Conservation (phyloP, 2,797 vertebrate genomes). For the Sparidentex hasta region DNA sequence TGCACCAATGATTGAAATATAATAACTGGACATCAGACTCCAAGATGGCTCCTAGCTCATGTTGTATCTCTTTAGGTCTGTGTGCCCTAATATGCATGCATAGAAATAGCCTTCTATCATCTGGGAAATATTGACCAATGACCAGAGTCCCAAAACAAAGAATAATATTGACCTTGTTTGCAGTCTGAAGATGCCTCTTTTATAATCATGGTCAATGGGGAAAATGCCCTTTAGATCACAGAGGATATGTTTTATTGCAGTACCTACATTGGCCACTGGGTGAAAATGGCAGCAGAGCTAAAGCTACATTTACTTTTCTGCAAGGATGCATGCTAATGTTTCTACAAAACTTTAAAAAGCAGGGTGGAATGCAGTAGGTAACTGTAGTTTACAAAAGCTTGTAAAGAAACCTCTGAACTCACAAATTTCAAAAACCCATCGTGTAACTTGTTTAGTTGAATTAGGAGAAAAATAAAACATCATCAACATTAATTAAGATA, state of each 20-base stretch:
- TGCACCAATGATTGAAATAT: neutral
- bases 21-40: neutral
- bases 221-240: neutral
- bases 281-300: neutral
- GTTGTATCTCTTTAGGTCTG: too few species aligned
- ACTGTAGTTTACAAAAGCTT: neutral
- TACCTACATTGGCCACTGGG: neutral
- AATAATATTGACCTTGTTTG: neutral
- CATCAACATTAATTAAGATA: neutral
- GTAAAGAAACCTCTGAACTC: neutral
- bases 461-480: neutral
- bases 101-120: too few species aligned
- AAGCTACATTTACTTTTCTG: neutral
- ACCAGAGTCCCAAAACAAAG: neutral
- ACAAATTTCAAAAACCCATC: neutral
- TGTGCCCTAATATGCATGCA: too few species aligned
- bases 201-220: neutral
- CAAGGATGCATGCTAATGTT: neutral
- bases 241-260: conserved; percentile 2
- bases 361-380: neutral
- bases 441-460: neutral
- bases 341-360: neutral
- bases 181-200: neutral
- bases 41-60: neutral
- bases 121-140: neutral